phyloP scores from a whole-genome alignment of 2,888 invertebrate species.

The Stenodema calcarata region DNA sequence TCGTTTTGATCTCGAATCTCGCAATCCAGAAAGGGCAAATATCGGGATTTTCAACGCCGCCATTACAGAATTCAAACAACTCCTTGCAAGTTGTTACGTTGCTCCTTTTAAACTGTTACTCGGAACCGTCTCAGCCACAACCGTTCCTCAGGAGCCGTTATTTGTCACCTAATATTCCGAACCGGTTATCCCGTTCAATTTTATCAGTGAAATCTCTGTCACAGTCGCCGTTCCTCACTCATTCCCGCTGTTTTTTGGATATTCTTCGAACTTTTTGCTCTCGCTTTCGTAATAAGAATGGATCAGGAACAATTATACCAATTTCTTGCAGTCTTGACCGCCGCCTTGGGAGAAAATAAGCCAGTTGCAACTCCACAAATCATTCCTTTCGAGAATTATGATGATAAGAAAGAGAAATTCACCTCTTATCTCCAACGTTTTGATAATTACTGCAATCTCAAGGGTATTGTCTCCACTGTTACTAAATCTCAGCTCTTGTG shows the following conservation, averaged over 20 bases:
- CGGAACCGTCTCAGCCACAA: neutral
- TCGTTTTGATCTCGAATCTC: neutral
- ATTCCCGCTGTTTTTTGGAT: neutral
- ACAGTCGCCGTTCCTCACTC: neutral
- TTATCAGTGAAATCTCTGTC: neutral
- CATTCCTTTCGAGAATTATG: neutral
- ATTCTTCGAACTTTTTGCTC: neutral
- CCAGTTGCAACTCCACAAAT: neutral
- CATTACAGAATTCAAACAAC: neutral
- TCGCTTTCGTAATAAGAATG: neutral
- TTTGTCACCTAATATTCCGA: neutral
- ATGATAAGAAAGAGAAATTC: neutral
- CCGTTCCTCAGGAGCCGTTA: neutral
- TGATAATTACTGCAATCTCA: neutral
- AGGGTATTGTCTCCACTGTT: neutral
- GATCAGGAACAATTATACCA: neutral
- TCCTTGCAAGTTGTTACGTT: neutral
- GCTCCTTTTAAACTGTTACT: neutral
- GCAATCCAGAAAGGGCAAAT: neutral
- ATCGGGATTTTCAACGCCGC: neutral
- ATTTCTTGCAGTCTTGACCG: neutral
- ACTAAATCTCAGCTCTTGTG: neutral
- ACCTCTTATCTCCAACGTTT: conserved; percentile 3
- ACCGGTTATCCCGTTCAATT: neutral
- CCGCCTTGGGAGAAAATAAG: neutral